phyloP scores from a whole-genome alignment of 2,888 invertebrate genomes.

The Yponomeuta sedellus region DNA sequence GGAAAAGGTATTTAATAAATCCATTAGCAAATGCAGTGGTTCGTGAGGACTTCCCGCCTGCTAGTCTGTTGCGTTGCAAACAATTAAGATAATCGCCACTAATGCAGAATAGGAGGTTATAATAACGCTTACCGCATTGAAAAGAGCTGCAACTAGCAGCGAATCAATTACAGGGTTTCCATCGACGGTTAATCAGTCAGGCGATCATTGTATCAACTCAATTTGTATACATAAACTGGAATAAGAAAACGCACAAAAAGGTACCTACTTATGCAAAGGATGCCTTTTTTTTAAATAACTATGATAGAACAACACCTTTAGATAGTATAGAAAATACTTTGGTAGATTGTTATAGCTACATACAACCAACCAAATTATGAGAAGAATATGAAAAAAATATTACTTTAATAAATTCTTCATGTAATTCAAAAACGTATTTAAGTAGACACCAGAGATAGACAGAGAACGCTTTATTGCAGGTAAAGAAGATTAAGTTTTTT shows the following conservation, averaged over 20 bases:
- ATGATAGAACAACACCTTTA: background rate
- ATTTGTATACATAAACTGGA: background rate
- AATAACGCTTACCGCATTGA: background rate
- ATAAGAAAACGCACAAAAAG: background rate
- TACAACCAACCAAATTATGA: background rate
- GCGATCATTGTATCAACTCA: conserved; percentile 10
- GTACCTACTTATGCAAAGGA: background rate
- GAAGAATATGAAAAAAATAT: no score
- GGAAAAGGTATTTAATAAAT: no score
- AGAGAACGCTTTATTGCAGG: no score
- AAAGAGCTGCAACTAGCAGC: background rate
- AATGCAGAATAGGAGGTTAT: no score
- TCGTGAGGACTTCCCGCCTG: no score
- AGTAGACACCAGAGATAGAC: no score
- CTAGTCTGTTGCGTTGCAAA: no score
- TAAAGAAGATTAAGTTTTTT: no score
- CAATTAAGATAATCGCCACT: no score
- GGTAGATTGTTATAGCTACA: background rate
- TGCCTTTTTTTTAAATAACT: background rate
- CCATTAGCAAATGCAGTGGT: no score
- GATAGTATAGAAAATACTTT: background rate
- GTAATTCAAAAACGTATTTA: no score
- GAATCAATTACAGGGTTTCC: background rate
- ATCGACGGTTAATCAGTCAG: conserved; percentile 5
- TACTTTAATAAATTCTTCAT: no score